Conservation (phyloP, 1,140 invertebrate species). For the Cydia fagiglandana region DNA sequence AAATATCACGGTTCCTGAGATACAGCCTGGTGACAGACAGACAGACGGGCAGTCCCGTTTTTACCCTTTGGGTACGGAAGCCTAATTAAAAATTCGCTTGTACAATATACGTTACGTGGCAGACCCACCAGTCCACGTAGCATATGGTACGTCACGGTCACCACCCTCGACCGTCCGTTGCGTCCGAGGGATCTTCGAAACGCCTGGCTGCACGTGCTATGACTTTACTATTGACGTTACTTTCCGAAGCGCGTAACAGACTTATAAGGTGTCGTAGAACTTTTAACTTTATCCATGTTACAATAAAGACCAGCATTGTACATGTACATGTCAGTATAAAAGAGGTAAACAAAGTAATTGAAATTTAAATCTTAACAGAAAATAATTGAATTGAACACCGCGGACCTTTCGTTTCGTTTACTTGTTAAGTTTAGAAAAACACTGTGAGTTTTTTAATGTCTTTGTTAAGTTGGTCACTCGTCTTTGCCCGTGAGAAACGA, state of each 20-base stretch:
- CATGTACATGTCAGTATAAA: neutral
- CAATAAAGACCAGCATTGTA: neutral
- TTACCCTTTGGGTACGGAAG: too few species aligned
- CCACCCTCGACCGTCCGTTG: slow-evolving; percentile 13
- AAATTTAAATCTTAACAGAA: neutral
- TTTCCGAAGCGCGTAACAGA: neutral
- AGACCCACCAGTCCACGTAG: slow-evolving; percentile 14
- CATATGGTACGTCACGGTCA: slow-evolving; percentile 27
- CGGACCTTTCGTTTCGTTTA: neutral
- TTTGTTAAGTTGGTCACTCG: neutral
- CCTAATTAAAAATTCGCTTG: neutral
- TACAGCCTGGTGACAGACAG: too few species aligned
- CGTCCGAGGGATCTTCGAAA: slow-evolving; percentile 25
- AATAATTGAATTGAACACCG: neutral
- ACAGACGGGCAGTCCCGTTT: too few species aligned
- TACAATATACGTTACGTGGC: neutral
- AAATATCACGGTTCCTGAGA: too few species aligned
- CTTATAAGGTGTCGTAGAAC: neutral
- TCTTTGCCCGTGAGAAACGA: neutral
- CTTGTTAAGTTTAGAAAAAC: neutral
- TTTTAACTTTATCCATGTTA: neutral
- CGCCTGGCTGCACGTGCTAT: neutral
- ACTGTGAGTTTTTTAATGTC: neutral
- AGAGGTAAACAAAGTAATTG: neutral
- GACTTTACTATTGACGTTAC: neutral